Evolutionary conservation across 2,113 vertebrate genomes (phyloP).

Genomic region (Chelonoidis abingdonii): DNA sequence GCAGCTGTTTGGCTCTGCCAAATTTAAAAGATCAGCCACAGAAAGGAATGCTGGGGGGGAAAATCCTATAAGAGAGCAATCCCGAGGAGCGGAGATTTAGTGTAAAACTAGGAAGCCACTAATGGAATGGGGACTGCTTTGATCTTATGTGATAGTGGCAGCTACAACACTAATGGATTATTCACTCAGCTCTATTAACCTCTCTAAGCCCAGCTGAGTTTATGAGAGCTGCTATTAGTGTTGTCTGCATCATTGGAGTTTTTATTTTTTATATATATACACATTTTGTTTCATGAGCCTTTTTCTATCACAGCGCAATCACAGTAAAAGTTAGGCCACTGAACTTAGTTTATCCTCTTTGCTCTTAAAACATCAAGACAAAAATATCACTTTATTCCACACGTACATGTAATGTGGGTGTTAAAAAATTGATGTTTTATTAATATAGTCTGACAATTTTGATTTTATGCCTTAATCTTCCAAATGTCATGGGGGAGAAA

Average conservation of each 20-base stretch:
- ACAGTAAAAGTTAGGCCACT: not conserved
- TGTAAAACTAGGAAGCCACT: not conserved
- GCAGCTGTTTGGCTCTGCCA: conserved; percentile 9
- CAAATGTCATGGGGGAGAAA: not conserved
- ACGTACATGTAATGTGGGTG: not conserved
- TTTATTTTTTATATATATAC: not conserved
- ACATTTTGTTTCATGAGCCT: not conserved
- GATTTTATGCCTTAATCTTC: not conserved
- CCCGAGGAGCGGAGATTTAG: not conserved
- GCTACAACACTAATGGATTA: too few species aligned
- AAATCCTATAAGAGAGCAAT: not conserved
- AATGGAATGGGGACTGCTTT: not conserved
- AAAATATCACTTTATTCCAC: not conserved
- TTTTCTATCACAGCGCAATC: not conserved
- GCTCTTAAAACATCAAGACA: not conserved
- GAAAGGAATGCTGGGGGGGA: not conserved
- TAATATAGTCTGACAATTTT: not conserved
- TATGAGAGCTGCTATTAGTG: not conserved
- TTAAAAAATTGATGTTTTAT: not conserved
- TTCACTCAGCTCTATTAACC: not conserved
- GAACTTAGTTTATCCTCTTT: not conserved
- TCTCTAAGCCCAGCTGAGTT: not conserved
- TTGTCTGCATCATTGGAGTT: not conserved
- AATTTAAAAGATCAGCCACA: not conserved
- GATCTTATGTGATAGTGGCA: too few species aligned